These are phyloP conservation scores for Heliconius congener DNA, from an alignment of 1,140 invertebrate species.

Conservation along the genomic window DNA sequence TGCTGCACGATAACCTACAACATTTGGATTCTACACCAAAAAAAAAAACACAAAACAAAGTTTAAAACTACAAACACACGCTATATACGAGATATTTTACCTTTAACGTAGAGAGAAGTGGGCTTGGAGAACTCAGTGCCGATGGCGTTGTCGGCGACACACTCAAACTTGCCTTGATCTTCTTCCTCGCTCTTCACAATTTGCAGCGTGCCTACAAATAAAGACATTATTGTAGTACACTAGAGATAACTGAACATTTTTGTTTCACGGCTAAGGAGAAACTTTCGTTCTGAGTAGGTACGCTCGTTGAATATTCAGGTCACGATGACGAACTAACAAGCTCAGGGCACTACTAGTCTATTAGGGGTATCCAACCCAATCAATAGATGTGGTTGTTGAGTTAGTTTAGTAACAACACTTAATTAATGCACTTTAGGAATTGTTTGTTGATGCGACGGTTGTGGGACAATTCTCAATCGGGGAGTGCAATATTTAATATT, in stretches of 20 bases:
- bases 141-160: conserved; percentile 93
- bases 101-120: conserved; percentile 96
- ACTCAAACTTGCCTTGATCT: conserved; percentile 96
- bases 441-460: neutral
- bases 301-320: conserved; percentile 11
- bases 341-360: conserved; percentile 8
- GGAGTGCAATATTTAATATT: too few species aligned
- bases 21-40: neutral
- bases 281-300: conserved; percentile 7
- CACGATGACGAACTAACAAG: conserved; percentile 9
- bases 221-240: conserved; percentile 21
- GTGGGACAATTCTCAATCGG: too few species aligned
- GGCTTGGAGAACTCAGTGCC: conserved; percentile 96
- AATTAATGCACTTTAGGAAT: neutral
- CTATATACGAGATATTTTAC: conserved; percentile 81
- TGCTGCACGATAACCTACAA: neutral
- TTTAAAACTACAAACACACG: neutral
- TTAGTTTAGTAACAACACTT: conserved; percentile 1
- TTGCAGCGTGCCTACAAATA: conserved; percentile 91
- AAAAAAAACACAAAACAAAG: neutral
- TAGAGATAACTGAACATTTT: conserved; percentile 13
- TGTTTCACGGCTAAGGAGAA: conserved; percentile 12
- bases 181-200: conserved; percentile 94
- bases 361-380: conserved; percentile 6
- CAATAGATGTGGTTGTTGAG: neutral